Percentiles rank a stretch among this genome's conserved stretches.
phyloP scores from a whole-genome alignment of 2,888 invertebrate genomes.

The Drosophila melanosoma region DNA sequence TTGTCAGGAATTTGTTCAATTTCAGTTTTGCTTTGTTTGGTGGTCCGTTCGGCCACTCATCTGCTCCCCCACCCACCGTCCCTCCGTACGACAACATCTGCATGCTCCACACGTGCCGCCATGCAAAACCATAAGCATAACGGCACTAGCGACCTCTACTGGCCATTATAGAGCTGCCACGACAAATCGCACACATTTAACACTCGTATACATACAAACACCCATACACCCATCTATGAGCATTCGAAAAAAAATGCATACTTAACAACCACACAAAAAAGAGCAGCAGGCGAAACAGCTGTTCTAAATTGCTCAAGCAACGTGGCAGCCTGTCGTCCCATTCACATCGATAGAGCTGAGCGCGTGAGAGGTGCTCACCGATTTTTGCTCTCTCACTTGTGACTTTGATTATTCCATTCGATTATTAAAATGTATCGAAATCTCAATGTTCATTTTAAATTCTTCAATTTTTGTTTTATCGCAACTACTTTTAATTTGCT shows the following conservation, averaged over 20 bases:
- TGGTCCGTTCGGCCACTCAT: slow-evolving; percentile 32
- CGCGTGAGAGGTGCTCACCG: slow-evolving; percentile 11
- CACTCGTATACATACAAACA: slow-evolving; percentile 41
- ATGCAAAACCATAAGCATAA: slow-evolving; percentile 80
- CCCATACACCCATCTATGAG: slow-evolving; percentile 9
- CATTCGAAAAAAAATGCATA: slow-evolving; percentile 68
- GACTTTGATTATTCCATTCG: background rate
- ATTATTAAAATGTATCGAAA: background rate
- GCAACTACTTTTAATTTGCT: background rate
- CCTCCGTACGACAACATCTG: slow-evolving; percentile 48
- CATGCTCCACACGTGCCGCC: slow-evolving; percentile 75
- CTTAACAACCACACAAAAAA: slow-evolving; percentile 71
- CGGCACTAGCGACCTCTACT: slow-evolving; percentile 57
- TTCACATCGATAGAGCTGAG: slow-evolving; percentile 50
- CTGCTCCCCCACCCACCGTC: slow-evolving; percentile 1
- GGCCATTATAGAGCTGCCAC: slow-evolving; percentile 78
- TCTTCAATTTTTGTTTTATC: background rate
- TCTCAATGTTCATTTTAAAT: background rate
- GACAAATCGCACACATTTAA: slow-evolving; percentile 79
- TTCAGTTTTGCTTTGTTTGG: slow-evolving; percentile 78
- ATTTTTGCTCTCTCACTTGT: background rate
- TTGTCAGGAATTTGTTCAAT: slow-evolving; percentile 84
- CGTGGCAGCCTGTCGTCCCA: slow-evolving; percentile 53
- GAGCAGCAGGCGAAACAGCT: slow-evolving; percentile 66
- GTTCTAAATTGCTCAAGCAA: slow-evolving; percentile 69